Base-by-base conservation (phyloP, 2,888 invertebrate genomes). In the Pocota personata region DNA sequence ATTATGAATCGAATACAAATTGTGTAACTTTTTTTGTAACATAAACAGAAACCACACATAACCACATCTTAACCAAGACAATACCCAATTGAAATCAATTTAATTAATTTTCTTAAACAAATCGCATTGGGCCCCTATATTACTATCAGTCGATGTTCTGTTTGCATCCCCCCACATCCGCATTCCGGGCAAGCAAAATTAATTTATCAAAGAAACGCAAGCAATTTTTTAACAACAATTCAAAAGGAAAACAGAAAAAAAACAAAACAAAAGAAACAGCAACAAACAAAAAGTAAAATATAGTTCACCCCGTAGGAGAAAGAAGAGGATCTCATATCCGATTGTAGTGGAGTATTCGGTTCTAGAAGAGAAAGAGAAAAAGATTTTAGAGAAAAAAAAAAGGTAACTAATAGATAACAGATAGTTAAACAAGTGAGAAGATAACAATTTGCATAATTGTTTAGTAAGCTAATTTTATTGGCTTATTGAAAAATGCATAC, bases 321-420 rank as follows among this genome's bases (percentile, higher is more conserved):
- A 72, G 91, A 92, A 75, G 91, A 91, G 84, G 91, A 91, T 87
- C 92, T 90, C 87, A 89, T 89, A 88, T 91, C 92, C 91, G 91
- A 84, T 78, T 88, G 88, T 76, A 87, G 87, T 69, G 88, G 84
- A 40, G 60, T 69, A 46, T 72, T 80, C 77, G 72, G 57, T 82
- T 80, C 80, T 78, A 82, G 64, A 80, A 88, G 57, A 87, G 77
- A 88, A 82, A 75, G 76, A 83, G 76, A 87, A 78, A 83, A 87
- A 62, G 58, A 57, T 48, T 48, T 46, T 10, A 78, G 60, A 52
- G 24, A 24, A 4, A 24, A 2, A 24, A 2, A 24, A 24, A 24
- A 75, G 48, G 77, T 32, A 64, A 64, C 8, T 48, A 48, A 57
- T 32, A 57, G 71, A 35, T 75, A 87, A 48, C 73, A 58, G 60